phyloP scores from a whole-genome alignment of 2,113 vertebrate species.

The Epinephelus lanceolatus region DNA sequence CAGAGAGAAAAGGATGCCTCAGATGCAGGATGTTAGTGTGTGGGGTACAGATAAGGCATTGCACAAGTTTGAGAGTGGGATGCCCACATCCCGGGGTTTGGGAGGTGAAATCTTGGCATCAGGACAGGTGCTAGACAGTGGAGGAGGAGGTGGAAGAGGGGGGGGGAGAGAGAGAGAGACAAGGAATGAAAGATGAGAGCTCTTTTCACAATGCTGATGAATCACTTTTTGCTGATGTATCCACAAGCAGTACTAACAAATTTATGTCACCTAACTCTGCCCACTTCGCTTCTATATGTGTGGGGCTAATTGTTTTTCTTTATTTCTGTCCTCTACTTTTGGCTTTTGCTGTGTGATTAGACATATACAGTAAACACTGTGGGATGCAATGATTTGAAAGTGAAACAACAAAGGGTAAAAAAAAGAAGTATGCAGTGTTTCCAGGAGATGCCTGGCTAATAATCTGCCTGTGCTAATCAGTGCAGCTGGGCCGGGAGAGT shows the following conservation, averaged over 20 bases:
- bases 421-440: slow-evolving; percentile 85
- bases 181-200: slow-evolving; percentile 82
- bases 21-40: slow-evolving; percentile 94
- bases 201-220: slow-evolving; percentile 87
- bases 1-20: slow-evolving; percentile 89
- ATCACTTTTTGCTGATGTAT: slow-evolving; percentile 88
- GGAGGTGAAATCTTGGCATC: slow-evolving; percentile 93
- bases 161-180: slow-evolving; percentile 67
- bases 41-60: slow-evolving; percentile 91
- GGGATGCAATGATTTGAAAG: slow-evolving; percentile 44
- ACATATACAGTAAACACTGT: slow-evolving; percentile 18
- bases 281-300: slow-evolving; percentile 55
- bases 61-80: slow-evolving; percentile 93
- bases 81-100: slow-evolving; percentile 90
- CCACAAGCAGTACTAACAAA: slow-evolving; percentile 87
- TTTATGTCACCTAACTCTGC: slow-evolving; percentile 78
- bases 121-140: slow-evolving; percentile 86
- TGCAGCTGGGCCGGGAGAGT: slow-evolving; percentile 89
- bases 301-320: slow-evolving; percentile 53
- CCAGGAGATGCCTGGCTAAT: slow-evolving; percentile 93
- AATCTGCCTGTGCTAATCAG: slow-evolving; percentile 91
- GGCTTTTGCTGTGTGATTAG: slow-evolving; percentile 85
- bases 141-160: slow-evolving; percentile 24
- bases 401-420: slow-evolving; percentile 76
- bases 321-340: slow-evolving; percentile 25